Base-by-base conservation (phyloP, 2,113 vertebrate species). In the Cyanoramphus novaezelandiae region DNA sequence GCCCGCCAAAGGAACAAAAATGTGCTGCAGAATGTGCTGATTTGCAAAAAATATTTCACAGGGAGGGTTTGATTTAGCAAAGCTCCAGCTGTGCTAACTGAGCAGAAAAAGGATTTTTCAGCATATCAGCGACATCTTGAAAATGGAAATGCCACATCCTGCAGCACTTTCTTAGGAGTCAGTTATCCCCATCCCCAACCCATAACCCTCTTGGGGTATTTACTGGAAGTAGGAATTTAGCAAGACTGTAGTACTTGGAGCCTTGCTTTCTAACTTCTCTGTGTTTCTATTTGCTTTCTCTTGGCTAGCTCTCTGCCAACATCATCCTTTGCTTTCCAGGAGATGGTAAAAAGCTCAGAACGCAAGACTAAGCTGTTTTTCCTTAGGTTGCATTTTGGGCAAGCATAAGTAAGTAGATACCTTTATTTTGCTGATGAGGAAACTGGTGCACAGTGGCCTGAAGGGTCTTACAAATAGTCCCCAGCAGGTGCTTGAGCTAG, bases 21-120 rank as follows among this genome's bases (percentile, higher is more conserved):
- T 24, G 23, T 63, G 76, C 76, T 84, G 86, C 43, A 86, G 44
- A 81, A 95, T 83, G 86, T 95, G 93, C 93, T 95, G 93, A 92
- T 79, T n/a, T 68, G 57, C 50, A 64, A 76, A 88, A 78, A 37
- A 13, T 49, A 76, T 33, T 63, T 88, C 52, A 41, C 62, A n/a
- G 39, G 52, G 52, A 79, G 10, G 16, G 72, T 88, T 94, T 71
- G 64, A 60, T 91, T 91, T 89, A 92, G 65, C 52, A 75, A 65
- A 37, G 64, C 75, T 91, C 76, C 95, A 96, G 90, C 91, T 95
- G 77, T 92, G 57, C 76, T 83, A 81, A 84, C 43, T 46, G 71
- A 57, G 77, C 86, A 86, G 72, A 64, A 93, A 85, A 87, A 52
- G 35, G 65, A 77, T 41, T 93, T 96, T 94, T 81, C 69, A 90